phyloP scores from a whole-genome alignment of 2,113 vertebrate genomes.

The Panthera tigris region DNA sequence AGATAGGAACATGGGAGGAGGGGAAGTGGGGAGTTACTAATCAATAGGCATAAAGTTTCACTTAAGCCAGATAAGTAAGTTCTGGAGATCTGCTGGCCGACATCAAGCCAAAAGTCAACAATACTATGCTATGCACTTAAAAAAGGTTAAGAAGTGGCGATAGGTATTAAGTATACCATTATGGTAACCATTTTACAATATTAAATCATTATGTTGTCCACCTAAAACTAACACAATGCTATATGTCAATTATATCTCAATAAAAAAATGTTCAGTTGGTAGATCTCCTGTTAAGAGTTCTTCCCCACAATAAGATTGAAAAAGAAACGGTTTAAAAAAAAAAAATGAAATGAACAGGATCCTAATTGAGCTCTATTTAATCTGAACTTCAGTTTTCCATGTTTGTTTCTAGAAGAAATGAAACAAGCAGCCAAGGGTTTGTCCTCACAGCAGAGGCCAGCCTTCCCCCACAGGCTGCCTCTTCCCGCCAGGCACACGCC shows the following conservation, averaged over 20 bases:
- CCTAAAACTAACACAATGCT: neutral
- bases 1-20: neutral
- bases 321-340: neutral
- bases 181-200: neutral
- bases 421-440: neutral
- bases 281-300: neutral
- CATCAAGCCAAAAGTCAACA: neutral
- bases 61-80: neutral
- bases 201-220: neutral
- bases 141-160: neutral
- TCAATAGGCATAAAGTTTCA: neutral
- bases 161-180: neutral
- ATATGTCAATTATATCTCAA: neutral
- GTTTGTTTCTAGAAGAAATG: slow-evolving; percentile 4
- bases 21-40: neutral
- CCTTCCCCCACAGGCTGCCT: neutral
- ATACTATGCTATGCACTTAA: neutral
- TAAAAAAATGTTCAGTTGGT: neutral
- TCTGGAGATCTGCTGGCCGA: neutral
- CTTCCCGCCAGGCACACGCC: neutral
- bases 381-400: neutral
- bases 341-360: neutral
- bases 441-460: neutral
- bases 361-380: neutral
- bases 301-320: neutral